A percentile compares a stretch with the other conserved stretches of the same genome.
These are phyloP conservation scores for Sarcophaga subvicina DNA, from an alignment of 2,888 invertebrate species.

Conservation along the genomic window DNA sequence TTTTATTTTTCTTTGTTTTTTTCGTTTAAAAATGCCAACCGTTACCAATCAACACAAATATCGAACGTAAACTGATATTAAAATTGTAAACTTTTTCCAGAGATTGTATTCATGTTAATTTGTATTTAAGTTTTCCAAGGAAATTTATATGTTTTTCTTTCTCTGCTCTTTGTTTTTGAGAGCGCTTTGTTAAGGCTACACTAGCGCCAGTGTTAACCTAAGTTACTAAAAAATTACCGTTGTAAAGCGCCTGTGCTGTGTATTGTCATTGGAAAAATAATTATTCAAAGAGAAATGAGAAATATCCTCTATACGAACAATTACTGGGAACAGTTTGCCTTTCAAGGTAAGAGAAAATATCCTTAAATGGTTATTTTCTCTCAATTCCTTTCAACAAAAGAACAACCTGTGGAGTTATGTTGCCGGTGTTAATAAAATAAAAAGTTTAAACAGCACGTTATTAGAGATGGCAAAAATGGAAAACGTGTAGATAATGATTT, in stretches of 20 bases:
- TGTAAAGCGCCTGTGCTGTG: constrained; percentile 17
- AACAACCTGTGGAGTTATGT: constrained; percentile 45
- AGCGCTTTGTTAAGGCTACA: neutral
- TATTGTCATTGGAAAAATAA: neutral
- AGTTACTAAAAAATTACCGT: constrained; percentile 8
- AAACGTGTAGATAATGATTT: too few species aligned
- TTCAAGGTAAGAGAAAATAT: constrained; percentile 23
- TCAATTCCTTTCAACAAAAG: neutral
- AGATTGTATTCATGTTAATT: constrained; percentile 43
- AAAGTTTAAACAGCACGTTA: neutral
- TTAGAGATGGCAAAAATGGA: neutral
- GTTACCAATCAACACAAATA: constrained; percentile 82
- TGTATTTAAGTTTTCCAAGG: constrained; percentile 26
- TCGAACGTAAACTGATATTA: constrained; percentile 81
- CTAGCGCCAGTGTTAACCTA: constrained; percentile 54
- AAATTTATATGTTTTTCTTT: neutral
- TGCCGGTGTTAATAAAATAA: neutral
- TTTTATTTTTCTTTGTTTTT: constrained; percentile 13
- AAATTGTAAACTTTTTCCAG: constrained; percentile 71
- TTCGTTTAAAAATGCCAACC: constrained; percentile 69
- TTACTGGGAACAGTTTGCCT: neutral
- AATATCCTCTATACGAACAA: too few species aligned
- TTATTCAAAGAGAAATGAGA: too few species aligned
- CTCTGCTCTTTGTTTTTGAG: neutral
- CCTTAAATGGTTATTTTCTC: neutral